phyloP scores from a whole-genome alignment of 1,140 invertebrate species.

The Coptotermes formosanus region DNA sequence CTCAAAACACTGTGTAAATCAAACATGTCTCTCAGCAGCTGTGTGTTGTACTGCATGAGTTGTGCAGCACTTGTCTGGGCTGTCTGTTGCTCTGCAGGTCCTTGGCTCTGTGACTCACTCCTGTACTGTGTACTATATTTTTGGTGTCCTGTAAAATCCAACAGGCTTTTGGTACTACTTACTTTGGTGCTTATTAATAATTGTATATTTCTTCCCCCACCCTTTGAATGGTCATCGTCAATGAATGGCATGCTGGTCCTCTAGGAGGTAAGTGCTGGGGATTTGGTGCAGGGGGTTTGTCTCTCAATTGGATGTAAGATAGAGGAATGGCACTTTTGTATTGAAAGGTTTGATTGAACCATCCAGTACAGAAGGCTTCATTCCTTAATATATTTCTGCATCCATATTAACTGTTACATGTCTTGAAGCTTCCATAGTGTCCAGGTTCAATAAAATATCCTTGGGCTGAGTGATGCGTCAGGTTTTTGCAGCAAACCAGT shows the following conservation, averaged over 20 bases:
- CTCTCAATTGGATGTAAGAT: neutral
- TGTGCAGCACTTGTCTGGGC: conserved; percentile 12
- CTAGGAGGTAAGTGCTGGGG: conserved; percentile 49
- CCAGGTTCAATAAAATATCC: too few relatives aligned
- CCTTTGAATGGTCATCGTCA: conserved; percentile 40
- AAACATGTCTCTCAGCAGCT: neutral
- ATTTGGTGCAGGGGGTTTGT: neutral
- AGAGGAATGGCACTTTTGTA: neutral
- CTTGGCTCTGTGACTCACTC: conserved; percentile 7
- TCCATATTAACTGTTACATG: too few relatives aligned
- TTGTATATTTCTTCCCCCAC: conserved; percentile 35
- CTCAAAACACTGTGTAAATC: too few relatives aligned
- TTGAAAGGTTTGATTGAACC: neutral
- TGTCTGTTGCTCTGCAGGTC: conserved; percentile 4
- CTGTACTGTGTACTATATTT: conserved; percentile 21
- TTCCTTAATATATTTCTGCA: neutral
- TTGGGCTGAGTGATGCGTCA: too few relatives aligned
- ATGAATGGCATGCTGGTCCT: conserved; percentile 52
- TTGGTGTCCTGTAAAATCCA: conserved; percentile 29
- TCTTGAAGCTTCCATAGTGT: too few relatives aligned
- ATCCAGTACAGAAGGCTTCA: neutral
- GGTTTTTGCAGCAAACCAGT: too few relatives aligned
- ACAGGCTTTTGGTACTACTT: conserved; percentile 37
- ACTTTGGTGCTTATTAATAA: conserved; percentile 37
- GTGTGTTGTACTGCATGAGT: neutral